Conservation (phyloP, 2,888 invertebrate genomes). For the Euzophera pinguis region DNA sequence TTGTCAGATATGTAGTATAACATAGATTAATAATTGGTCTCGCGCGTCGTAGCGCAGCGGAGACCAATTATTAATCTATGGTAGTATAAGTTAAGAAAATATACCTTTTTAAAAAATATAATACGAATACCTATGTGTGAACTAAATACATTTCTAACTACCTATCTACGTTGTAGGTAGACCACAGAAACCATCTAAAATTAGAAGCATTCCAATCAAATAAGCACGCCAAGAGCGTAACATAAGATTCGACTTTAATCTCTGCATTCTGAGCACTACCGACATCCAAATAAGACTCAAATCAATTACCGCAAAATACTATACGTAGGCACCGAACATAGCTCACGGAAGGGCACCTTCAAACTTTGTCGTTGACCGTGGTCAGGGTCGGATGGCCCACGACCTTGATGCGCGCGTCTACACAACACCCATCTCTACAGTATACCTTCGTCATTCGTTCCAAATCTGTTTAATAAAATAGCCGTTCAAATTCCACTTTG, state of each 20-base stretch:
- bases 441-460: conserved; percentile 32
- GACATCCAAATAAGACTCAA: neutral
- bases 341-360: conserved; percentile 60
- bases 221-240: neutral
- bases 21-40: too few relatives aligned
- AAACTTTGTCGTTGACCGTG: conserved; percentile 73
- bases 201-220: neutral
- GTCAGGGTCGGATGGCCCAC: conserved; percentile 67
- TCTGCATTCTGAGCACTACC: neutral
- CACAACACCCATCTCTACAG: conserved; percentile 32
- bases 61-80: too few relatives aligned
- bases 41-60: too few relatives aligned
- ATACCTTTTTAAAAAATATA: too few relatives aligned
- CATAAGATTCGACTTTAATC: neutral
- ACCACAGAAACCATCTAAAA: neutral
- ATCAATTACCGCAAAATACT: neutral
- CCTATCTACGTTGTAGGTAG: neutral
- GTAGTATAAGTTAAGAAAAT: too few relatives aligned
- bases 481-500: too few relatives aligned
- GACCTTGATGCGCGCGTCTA: conserved; percentile 39
- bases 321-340: neutral
- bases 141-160: too few relatives aligned
- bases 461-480: conserved; percentile 43
- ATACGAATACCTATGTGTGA: too few relatives aligned
- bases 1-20: too few relatives aligned